A percentile compares a stretch with the other conserved stretches of the same genome.
phyloP scores from a whole-genome alignment of 2,113 vertebrate genomes.

The Callaeas wilsoni region DNA sequence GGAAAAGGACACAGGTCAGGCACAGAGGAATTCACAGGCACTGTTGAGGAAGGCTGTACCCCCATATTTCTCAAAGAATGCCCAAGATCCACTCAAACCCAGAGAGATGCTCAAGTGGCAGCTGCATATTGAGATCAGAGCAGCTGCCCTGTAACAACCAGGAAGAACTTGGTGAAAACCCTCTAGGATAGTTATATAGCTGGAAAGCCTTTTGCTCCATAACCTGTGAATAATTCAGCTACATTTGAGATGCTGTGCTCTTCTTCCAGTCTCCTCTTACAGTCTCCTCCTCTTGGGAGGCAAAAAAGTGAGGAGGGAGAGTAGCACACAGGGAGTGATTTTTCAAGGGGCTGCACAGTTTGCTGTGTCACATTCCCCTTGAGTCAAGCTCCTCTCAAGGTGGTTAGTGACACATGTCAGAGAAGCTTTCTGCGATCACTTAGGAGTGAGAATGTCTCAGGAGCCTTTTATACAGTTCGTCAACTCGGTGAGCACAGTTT shows the following conservation, averaged over 20 bases:
- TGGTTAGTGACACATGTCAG: neutral
- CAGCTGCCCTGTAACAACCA: neutral
- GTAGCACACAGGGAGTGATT: neutral
- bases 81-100: neutral
- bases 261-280: neutral
- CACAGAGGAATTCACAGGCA: neutral
- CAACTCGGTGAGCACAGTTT: neutral
- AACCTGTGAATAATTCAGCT: neutral
- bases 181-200: neutral
- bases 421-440: neutral
- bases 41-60: neutral
- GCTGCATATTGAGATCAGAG: neutral
- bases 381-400: neutral
- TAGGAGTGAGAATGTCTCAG: constrained; percentile 8
- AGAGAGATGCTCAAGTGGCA: neutral
- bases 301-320: neutral
- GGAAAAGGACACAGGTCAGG: neutral
- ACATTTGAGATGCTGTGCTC: neutral
- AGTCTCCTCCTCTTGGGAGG: neutral
- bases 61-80: neutral
- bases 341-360: neutral
- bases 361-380: neutral
- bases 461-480: constrained; percentile 32
- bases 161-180: neutral
- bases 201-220: neutral